Base-by-base conservation (phyloP, 2,888 invertebrate species). In the Mythimna pallens region DNA sequence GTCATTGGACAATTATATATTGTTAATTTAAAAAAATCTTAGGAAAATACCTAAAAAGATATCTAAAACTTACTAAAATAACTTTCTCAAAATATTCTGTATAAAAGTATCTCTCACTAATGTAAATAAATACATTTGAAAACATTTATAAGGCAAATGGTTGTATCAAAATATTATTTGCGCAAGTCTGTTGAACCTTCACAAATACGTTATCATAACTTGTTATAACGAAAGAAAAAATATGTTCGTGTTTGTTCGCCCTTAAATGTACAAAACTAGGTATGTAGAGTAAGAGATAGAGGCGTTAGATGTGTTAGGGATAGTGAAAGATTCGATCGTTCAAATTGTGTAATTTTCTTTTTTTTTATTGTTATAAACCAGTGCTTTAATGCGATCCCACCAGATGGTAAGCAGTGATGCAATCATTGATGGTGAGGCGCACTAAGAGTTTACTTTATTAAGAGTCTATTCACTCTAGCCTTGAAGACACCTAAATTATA, bases 161-260 rank as follows among this genome's bases (percentile, higher is more conserved):
- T 83, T 85, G 86, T 92, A 92, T 90, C 89, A 89, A 88, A 86
- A 88, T 91, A 87, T 90, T 92, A 91, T 92, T 93, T 91, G 84
- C 89, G 78, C 88, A 89, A 89, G 92, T 89, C 91, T 91, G 87
- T 88, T 90, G 89, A 89, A 90, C 88, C 90, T 88, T 91, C 86
- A 87, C 92, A 92, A 94, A 93, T 92, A 93, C 91, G 90, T 91
- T 93, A 93, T 93, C 90, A 91, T 93, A 93, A 91, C 90, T 92
- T 92, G 91, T 91, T 91, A 93, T 89, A 87, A 83, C 85, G 85
- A 83, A 85, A 89, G 89, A 91, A 92, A 92, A 93, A 92, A 92
- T 93, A 92, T 90, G 89, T 80, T 87, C 87, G 69, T 92, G 89
- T 93, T 93, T 93, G 91, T 90, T 92, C 89, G 88, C 87, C 89